Percentiles rank a stretch among this genome's conserved stretches.
Conservation (phyloP, 23 tunicate species). For the Styela clava region DNA sequence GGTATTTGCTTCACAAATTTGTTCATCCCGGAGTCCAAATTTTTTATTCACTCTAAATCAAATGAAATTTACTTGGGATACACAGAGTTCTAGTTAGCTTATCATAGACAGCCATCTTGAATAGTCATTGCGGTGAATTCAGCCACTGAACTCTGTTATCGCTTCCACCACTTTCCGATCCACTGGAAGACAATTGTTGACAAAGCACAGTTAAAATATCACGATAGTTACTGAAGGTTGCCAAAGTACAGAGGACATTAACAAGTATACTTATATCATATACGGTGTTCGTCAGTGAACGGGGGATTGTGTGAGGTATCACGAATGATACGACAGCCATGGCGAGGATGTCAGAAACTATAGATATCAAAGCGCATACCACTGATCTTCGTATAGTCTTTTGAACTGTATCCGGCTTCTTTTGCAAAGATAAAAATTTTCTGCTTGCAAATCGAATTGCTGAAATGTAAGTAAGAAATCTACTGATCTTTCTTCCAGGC, state of each 20-base stretch:
- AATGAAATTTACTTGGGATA: too few species aligned
- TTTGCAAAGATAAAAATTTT: neutral
- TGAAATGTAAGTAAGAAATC: neutral
- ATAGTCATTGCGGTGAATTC: too few species aligned
- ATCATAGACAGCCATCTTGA: too few species aligned
- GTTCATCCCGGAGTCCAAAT: too few species aligned
- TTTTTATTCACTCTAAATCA: too few species aligned
- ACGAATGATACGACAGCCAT: constrained; percentile 36
- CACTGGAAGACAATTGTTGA: neutral
- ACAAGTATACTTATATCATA: constrained; percentile 38
- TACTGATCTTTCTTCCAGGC: neutral
- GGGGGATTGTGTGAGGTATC: constrained; percentile 32
- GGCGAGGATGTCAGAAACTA: constrained; percentile 43
- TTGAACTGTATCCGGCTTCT: neutral
- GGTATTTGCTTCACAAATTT: too few species aligned
- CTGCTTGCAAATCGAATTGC: neutral
- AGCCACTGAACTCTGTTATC: neutral
- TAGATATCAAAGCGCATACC: constrained; percentile 36
- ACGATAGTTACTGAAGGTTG: constrained; percentile 16
- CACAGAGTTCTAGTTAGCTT: too few species aligned
- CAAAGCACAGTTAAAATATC: constrained; percentile 17
- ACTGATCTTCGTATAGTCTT: constrained; percentile 50
- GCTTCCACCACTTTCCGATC: neutral
- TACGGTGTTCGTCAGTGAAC: constrained; percentile 35
- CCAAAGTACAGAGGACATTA: constrained; percentile 34